Conservation (phyloP, 2,113 vertebrate genomes). For the Acrocephalus arundinaceus region DNA sequence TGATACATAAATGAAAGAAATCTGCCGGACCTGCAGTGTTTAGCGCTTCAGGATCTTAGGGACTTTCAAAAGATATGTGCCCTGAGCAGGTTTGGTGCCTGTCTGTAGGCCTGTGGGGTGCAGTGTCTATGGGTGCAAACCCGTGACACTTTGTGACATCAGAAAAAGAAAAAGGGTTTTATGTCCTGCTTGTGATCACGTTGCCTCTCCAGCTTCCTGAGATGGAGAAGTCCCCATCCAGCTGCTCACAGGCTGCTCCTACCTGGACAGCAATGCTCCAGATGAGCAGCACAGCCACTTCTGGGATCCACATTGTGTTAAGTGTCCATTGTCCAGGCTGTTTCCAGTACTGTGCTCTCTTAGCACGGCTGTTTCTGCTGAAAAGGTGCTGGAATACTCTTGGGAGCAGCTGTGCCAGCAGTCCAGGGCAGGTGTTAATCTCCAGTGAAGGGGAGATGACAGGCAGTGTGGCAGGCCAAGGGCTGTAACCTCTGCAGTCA, state of each 20-base stretch:
- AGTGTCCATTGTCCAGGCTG: background rate
- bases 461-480: background rate
- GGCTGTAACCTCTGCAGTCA: background rate
- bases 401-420: background rate
- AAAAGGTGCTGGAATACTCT: background rate
- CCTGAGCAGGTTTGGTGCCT: background rate
- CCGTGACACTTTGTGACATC: accelerated
- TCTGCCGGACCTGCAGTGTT: background rate
- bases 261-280: accelerated
- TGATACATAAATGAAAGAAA: background rate
- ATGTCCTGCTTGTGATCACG: accelerated
- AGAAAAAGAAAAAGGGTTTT: background rate
- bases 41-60: background rate
- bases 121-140: background rate
- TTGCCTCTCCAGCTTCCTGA: background rate
- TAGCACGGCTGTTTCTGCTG: background rate
- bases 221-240: background rate
- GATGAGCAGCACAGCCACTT: accelerated
- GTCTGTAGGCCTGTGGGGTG: background rate
- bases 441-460: background rate
- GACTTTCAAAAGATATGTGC: background rate
- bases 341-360: background rate
- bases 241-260: background rate
- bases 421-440: background rate
- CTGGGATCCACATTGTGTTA: background rate